Percentiles rank a stretch among this genome's conserved stretches.
These are phyloP conservation scores for Enteromius treurensis DNA, from an alignment of 2,797 vertebrate species.

Conservation along the genomic window DNA sequence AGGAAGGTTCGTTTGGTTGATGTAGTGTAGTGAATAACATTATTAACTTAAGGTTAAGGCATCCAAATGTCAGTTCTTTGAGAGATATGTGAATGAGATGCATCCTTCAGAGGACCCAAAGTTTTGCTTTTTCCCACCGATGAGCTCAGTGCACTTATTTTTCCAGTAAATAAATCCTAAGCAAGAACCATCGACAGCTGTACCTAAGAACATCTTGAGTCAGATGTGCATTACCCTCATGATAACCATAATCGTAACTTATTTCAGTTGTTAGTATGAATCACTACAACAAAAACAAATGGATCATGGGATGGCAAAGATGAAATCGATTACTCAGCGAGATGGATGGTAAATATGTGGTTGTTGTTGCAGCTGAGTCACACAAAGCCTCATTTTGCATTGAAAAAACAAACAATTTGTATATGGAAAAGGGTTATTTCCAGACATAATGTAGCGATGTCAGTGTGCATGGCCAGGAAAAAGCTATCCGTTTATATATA, in stretches of 20 bases:
- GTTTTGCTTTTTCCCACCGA: not conserved
- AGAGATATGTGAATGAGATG: not conserved
- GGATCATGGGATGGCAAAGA: not conserved
- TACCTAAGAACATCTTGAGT: not conserved
- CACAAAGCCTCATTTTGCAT: not conserved
- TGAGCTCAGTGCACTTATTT: no score
- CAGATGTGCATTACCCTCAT: not conserved
- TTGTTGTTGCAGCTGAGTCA: constrained; percentile 21
- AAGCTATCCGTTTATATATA: not conserved
- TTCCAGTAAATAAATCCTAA: not conserved
- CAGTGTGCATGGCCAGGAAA: not conserved
- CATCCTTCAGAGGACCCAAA: no score
- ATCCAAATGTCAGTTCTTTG: not conserved
- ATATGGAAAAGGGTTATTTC: not conserved
- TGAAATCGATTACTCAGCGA: not conserved
- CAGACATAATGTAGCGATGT: not conserved
- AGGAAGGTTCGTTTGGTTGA: not conserved
- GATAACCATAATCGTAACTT: constrained; percentile 19
- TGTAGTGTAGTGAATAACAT: not conserved
- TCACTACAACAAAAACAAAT: constrained; percentile 11
- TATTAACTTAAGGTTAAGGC: not conserved
- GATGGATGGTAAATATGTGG: constrained; percentile 22
- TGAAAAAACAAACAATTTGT: not conserved
- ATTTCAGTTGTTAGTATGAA: not conserved
- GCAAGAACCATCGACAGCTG: not conserved